Conservation (phyloP, 2,888 invertebrate genomes). For the Cephonodes hylas region DNA sequence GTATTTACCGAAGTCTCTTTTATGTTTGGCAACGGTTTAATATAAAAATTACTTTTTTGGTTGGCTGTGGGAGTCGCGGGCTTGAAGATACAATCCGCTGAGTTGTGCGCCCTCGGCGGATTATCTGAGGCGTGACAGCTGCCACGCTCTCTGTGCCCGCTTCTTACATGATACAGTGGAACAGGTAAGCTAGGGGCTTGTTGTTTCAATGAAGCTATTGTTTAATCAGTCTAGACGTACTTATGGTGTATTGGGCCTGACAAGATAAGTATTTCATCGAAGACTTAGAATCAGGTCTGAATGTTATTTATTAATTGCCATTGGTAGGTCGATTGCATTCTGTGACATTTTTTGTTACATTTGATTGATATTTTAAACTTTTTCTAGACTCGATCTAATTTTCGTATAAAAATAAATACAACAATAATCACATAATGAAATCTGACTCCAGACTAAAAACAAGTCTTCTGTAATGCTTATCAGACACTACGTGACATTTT, state of each 20-base stretch:
- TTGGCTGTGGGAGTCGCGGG: slow-evolving; percentile 55
- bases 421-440: too few species aligned
- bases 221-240: not conserved
- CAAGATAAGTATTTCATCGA: too few species aligned
- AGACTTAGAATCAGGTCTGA: too few species aligned
- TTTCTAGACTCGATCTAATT: too few species aligned
- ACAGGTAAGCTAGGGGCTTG: slow-evolving; percentile 9
- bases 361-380: too few species aligned
- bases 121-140: slow-evolving; percentile 77
- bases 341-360: too few species aligned
- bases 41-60: slow-evolving; percentile 77
- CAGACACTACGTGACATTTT: too few species aligned
- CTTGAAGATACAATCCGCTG: slow-evolving; percentile 51
- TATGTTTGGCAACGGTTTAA: slow-evolving; percentile 76
- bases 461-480: too few species aligned
- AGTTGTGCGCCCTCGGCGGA: slow-evolving; percentile 54
- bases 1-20: slow-evolving; percentile 69
- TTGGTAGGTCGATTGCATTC: too few species aligned
- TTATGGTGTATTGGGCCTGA: not conserved
- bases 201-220: not conserved
- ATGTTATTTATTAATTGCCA: too few species aligned
- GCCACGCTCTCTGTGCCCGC: slow-evolving; percentile 50
- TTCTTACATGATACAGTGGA: slow-evolving; percentile 41
- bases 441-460: too few species aligned
- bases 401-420: too few species aligned